Evolutionary conservation across 2,888 invertebrate species (phyloP).

Genomic region (Tenthredo scrophulariae): DNA sequence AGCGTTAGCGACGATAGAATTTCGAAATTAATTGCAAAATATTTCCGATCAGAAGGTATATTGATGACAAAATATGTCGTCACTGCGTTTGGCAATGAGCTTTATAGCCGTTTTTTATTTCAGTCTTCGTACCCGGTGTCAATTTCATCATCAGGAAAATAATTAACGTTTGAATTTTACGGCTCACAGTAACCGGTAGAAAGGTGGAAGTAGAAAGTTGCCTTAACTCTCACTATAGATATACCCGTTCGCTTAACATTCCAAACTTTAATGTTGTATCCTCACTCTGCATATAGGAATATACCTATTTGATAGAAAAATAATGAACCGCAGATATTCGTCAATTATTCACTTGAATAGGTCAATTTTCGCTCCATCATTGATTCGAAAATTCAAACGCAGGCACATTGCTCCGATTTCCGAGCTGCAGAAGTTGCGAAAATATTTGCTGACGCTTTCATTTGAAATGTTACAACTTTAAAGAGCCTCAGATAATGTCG

Average conservation of each 20-base stretch:
- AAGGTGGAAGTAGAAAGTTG: conserved; percentile 44
- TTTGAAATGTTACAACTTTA: background rate
- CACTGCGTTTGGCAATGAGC: background rate
- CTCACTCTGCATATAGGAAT: background rate
- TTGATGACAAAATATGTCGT: background rate
- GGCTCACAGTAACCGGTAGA: conserved; percentile 2
- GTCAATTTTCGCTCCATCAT: background rate
- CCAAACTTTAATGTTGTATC: background rate
- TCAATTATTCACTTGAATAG: background rate
- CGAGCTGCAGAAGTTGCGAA: background rate
- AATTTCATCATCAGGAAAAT: background rate
- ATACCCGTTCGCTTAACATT: background rate
- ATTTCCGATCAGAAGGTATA: background rate
- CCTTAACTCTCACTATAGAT: background rate
- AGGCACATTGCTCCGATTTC: too few relatives aligned
- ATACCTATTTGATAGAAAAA: too few relatives aligned
- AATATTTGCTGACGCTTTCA: background rate
- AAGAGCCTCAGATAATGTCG: background rate
- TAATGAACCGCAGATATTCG: background rate
- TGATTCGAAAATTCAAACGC: background rate
- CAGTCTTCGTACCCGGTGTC: background rate
- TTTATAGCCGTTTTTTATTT: too few relatives aligned
- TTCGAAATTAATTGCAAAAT: background rate
- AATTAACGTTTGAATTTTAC: background rate
- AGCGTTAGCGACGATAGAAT: background rate